Base-by-base conservation (phyloP, 2,888 invertebrate genomes). In the Spisula solida region DNA sequence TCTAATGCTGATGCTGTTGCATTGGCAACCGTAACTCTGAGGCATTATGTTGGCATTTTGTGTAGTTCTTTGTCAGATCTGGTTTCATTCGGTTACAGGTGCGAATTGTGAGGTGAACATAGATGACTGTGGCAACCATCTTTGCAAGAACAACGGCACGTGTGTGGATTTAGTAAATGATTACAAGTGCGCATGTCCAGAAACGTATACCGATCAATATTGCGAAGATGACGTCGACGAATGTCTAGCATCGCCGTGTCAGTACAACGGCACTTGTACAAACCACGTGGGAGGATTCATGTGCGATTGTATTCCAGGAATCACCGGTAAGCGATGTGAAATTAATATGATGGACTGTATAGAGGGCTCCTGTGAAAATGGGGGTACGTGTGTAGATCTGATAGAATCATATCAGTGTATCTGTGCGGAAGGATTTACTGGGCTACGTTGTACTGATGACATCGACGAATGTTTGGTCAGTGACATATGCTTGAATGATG, bases 281-380 rank as follows among this genome's bases (percentile, higher is more conserved):
- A 88, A 88, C 31, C 41, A 78, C 25, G 75, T 83, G 5, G 92
- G 91, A 34, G 85, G 85, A 51, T 93, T 89, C 47, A 82, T 29
- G 0, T 94, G 94, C 86, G 20, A 78, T 5, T 94, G 94, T 87
- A 29, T 82, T 25, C 8, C 79, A 18, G 94, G 94, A 18, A 93
- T 87, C 51, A 87, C 89, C 1, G 94, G 94, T 0, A 14, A 14
- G 0, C 48, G 80, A 12, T 94, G 94, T 83, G 91, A 93, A 25
- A 86, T 81, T 14, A 84, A 94, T 66, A 90, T 94, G 16, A 87
- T 93, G 56, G 92, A 94, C 31, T 95, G 95, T 91, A 41, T 41
- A 0, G 41, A 84, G 5, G 66, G 51, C 60, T 88, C 92, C 0
- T 94, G 94, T 84, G 47, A 82, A 56, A 93, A 92, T 60, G 91